Evolutionary conservation across 2,113 vertebrate species (phyloP).

Genomic region (Ictalurus furcatus): DNA sequence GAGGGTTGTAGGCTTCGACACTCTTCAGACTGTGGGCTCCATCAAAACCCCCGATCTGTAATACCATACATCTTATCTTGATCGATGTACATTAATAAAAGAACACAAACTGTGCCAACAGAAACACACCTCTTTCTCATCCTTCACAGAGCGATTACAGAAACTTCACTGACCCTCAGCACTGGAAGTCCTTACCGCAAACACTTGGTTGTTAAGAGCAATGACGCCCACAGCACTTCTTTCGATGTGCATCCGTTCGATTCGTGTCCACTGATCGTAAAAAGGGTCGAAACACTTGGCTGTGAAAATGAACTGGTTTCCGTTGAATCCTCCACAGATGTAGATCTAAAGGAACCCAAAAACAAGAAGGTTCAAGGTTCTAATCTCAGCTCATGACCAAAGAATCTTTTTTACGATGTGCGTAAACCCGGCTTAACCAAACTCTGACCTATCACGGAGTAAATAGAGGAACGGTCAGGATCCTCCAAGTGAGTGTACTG

Average conservation of each 20-base stretch:
- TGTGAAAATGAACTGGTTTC: neutral
- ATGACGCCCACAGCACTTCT: neutral
- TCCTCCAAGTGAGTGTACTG: neutral
- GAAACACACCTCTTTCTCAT: neutral
- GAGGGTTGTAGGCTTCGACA: too few species aligned
- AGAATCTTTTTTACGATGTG: neutral
- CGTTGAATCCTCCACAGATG: neutral
- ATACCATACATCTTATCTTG: slow-evolving; percentile 63
- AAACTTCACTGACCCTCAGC: neutral
- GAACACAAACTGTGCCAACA: neutral
- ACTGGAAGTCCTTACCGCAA: neutral
- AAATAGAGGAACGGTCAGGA: neutral
- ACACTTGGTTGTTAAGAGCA: neutral
- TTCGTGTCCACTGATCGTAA: neutral
- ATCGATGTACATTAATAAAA: too few species aligned
- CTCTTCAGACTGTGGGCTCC: too few species aligned
- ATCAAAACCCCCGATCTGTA: too few species aligned
- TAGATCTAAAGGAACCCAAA: neutral
- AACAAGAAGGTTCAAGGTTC: neutral
- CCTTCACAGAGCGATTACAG: too few species aligned
- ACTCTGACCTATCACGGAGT: neutral
- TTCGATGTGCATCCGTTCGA: neutral
- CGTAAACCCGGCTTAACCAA: neutral
- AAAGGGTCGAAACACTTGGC: neutral
- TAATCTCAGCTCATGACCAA: neutral